Conservation (phyloP, 1,140 invertebrate genomes). For the Drosophila prosaltans region DNA sequence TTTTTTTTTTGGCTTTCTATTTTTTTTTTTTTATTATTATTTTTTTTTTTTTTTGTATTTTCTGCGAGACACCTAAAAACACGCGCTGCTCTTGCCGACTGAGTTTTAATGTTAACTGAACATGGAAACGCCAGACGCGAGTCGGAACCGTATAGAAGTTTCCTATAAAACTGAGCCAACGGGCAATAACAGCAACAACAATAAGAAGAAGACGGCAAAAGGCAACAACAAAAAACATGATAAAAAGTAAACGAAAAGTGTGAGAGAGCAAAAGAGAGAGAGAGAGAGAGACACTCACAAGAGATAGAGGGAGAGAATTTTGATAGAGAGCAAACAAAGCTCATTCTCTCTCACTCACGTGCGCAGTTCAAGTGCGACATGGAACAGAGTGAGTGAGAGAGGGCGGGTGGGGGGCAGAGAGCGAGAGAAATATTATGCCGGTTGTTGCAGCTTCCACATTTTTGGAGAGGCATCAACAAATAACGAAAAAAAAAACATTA, state of each 20-base stretch:
- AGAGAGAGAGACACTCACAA: not conserved
- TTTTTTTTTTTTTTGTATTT: conserved; percentile 18
- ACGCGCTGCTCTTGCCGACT: conserved; percentile 51
- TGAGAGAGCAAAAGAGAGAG: conserved; percentile 26
- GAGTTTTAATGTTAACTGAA: conserved; percentile 79
- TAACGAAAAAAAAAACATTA: conserved; percentile 3
- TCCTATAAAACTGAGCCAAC: conserved; percentile 65
- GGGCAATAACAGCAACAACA: conserved; percentile 15
- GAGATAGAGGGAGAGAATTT: conserved; percentile 13
- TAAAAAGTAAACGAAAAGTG: conserved; percentile 47
- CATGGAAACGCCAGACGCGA: conserved; percentile 49
- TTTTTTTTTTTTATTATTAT: conserved; percentile 4
- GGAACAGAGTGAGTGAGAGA: not conserved
- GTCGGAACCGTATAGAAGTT: conserved; percentile 46
- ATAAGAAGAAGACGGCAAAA: conserved; percentile 24
- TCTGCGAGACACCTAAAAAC: conserved; percentile 44
- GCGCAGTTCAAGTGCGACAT: conserved; percentile 46
- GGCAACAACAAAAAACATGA: conserved; percentile 42
- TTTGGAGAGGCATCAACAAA: conserved; percentile 7
- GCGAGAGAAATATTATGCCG: conserved; percentile 38
- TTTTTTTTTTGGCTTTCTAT: conserved; percentile 5
- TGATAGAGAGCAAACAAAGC: not conserved
- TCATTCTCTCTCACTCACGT: conserved; percentile 36
- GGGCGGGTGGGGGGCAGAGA: not conserved
- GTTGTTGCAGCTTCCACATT: conserved; percentile 29